A percentile compares a stretch with the other conserved stretches of the same genome.
Conservation (phyloP, 2,797 vertebrate genomes). For the Somateria mollissima region DNA sequence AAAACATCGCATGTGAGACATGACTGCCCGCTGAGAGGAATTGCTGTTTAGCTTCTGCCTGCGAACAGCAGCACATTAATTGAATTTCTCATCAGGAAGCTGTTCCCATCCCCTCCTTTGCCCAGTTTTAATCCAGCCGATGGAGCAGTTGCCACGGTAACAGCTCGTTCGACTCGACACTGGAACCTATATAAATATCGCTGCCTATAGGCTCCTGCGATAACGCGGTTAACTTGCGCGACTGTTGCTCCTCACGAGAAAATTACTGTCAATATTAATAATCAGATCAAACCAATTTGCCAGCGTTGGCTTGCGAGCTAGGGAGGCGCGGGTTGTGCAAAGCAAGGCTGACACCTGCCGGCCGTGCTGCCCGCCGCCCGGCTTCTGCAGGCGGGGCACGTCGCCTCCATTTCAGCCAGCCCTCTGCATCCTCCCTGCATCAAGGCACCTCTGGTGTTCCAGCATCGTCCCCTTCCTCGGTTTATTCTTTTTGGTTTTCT, state of each 20-base stretch:
- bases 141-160: conserved; percentile 41
- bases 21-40: not conserved
- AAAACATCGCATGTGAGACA: not conserved
- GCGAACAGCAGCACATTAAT: conserved; percentile 3
- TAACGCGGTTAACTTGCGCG: not conserved
- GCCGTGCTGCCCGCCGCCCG: not conserved
- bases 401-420: conserved; percentile 8
- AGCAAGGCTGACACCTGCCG: conserved; percentile 71
- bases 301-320: not conserved
- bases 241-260: conserved; percentile 25
- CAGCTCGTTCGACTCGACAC: conserved; percentile 30
- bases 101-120: conserved; percentile 21
- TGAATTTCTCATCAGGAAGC: conserved; percentile 43
- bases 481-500: not conserved
- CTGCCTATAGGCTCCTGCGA: not conserved
- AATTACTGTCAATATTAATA: conserved; percentile 23
- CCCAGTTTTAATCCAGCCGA: conserved; percentile 9
- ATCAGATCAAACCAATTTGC: conserved; percentile 9
- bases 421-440: not conserved
- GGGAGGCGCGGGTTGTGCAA: conserved; percentile 13
- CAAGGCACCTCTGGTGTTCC: not conserved
- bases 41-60: not conserved
- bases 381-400: not conserved
- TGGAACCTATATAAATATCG: conserved; percentile 18
- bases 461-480: not conserved